A percentile compares a stretch with the other conserved stretches of the same genome.
These are phyloP conservation scores for Martes martes DNA, from an alignment of 2,113 vertebrate species.

Conservation along the genomic window DNA sequence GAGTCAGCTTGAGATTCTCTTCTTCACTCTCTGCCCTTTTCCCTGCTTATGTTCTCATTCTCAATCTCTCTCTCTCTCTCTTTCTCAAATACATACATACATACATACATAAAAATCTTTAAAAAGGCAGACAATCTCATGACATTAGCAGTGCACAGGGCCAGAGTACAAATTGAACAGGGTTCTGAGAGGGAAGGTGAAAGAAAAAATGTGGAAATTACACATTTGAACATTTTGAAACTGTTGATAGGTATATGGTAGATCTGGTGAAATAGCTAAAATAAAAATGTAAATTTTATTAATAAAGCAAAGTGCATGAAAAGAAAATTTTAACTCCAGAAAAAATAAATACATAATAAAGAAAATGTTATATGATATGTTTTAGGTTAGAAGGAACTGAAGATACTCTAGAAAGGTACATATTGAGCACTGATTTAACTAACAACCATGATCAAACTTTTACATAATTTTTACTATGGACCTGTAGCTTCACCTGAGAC, in stretches of 20 bases:
- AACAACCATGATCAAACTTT: not conserved
- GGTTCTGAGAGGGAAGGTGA: not conserved
- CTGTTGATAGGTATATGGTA: not conserved
- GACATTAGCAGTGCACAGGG: not conserved
- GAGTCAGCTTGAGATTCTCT: not conserved
- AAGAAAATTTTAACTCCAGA: not conserved
- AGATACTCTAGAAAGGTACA: not conserved
- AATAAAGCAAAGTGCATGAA: not conserved
- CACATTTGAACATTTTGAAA: not conserved
- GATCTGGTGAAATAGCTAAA: not conserved
- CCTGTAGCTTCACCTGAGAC: not conserved
- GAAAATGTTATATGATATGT: not conserved
- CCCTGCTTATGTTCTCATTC: not conserved
- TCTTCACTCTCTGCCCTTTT: not conserved
- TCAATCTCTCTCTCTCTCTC: not conserved
- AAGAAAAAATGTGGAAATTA: not conserved
- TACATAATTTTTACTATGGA: not conserved
- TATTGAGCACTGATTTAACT: not conserved
- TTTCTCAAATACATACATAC: not conserved
- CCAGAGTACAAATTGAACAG: not conserved
- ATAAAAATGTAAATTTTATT: not conserved
- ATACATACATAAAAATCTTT: not conserved
- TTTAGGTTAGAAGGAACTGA: not conserved
- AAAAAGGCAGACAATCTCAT: not conserved
- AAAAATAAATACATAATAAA: not conserved